phyloP scores from a whole-genome alignment of 2,797 vertebrate genomes.

The Falco biarmicus region DNA sequence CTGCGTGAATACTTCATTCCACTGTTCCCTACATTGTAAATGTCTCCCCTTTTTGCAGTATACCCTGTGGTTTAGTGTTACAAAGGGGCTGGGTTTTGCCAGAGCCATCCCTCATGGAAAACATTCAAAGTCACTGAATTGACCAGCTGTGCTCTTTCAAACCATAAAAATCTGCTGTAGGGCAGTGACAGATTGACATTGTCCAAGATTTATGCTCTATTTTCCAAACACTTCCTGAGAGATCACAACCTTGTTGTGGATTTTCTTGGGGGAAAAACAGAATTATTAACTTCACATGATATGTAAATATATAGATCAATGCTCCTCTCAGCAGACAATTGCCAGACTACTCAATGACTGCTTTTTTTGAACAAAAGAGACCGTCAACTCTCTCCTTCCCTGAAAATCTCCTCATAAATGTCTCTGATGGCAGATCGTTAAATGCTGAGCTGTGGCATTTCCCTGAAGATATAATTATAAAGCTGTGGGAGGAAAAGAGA shows the following conservation, averaged over 20 bases:
- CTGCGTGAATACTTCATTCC: background rate
- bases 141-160: background rate
- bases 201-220: background rate
- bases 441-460: slow-evolving; percentile 66
- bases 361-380: slow-evolving; percentile 44
- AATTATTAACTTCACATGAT: background rate
- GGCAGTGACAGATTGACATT: background rate
- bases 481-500: slow-evolving; percentile 54
- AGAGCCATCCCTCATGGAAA: background rate
- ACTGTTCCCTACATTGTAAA: background rate
- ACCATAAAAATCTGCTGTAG: background rate
- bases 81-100: background rate
- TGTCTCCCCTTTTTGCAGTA: background rate
- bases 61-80: accelerated
- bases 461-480: slow-evolving; percentile 62
- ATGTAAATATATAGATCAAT: slow-evolving; percentile 30
- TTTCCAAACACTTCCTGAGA: background rate
- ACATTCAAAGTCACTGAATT: background rate
- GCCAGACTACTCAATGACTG: background rate
- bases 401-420: slow-evolving; percentile 59
- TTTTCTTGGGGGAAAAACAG: background rate
- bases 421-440: slow-evolving; percentile 65
- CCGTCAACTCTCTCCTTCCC: slow-evolving; percentile 35
- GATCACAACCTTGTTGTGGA: background rate
- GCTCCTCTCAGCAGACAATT: background rate